Base-by-base conservation (phyloP, 2,888 invertebrate genomes). In the Polydrusus tereticollis region DNA sequence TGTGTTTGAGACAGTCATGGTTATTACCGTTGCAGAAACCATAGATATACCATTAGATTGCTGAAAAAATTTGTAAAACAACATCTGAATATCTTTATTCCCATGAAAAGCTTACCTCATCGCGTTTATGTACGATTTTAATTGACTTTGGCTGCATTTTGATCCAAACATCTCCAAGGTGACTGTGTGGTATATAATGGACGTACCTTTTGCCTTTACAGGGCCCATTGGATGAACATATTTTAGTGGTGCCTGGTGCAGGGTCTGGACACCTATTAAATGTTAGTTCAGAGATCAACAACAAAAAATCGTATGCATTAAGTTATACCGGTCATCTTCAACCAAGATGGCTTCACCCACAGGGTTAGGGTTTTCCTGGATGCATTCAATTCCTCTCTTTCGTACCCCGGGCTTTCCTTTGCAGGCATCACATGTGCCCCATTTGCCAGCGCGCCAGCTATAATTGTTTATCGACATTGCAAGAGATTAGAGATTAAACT, bases 151-250 rank as follows among this genome's bases (percentile, higher is more conserved):
- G 67, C 8, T 67, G 67, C 67, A 67, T 67, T 36, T 67, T 58
- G 12, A 59, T 59, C 67, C 67, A 67, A 8, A 67, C 67, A 21
- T 67, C 67, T 23, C 67, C 67, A 8, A 67, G 38, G 20, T 67
- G 67, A 38, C 58, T 59, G 23, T 67, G 59, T n/a, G 58, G 58
- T 7, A 67, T 67, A 45, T 59, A 67, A 21, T 67, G 67, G 12
- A 67, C 43, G 29, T 67, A 67, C 29, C 67, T 58, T 29, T 67
- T 67, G n/a, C 21, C 43, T 23, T 47, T 58, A 36, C 67, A 67
- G 1, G 45, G 20, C 18, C 57, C 47, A 18, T 67, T 57, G 4
- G 58, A 59, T 12, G 47, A 47, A 18, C 67, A 67, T 7, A 67
- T 38, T 14, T 67, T 67, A 14, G 59, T 67, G 1, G 58, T 59